Percentiles rank a stretch among this genome's conserved stretches.
Evolutionary conservation across 2,888 invertebrate genomes (phyloP).

Genomic region (Hipparchia semele): DNA sequence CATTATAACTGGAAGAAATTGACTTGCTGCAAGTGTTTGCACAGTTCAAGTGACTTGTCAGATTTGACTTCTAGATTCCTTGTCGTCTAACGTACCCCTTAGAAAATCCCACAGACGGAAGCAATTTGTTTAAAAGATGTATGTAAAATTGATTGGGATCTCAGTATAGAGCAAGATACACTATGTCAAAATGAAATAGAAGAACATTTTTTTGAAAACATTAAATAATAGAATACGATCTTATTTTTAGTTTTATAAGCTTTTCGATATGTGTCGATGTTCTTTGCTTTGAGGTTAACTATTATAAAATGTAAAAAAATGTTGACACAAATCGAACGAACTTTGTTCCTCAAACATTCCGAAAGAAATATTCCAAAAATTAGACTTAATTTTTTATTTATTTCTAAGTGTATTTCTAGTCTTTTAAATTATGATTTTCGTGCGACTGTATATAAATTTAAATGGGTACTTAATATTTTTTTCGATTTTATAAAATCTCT

Average conservation of each 20-base stretch:
- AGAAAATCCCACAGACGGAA: background rate
- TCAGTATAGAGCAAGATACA: background rate
- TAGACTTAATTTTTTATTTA: conserved; percentile 35
- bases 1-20: too few relatives aligned
- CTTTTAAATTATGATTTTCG: conserved; percentile 46
- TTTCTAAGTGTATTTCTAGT: conserved; percentile 41
- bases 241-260: conserved; percentile 18
- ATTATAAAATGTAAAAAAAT: conserved; percentile 38
- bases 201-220: background rate
- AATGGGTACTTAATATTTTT: conserved; percentile 59
- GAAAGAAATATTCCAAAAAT: conserved; percentile 47
- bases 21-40: too few relatives aligned
- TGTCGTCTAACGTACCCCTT: too few relatives aligned
- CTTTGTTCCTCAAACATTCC: conserved; percentile 18
- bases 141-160: background rate
- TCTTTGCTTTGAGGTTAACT: conserved; percentile 41
- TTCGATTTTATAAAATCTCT: conserved; percentile 59
- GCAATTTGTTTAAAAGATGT: background rate
- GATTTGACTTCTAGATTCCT: too few relatives aligned
- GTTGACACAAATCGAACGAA: conserved; percentile 41
- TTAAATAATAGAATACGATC: background rate
- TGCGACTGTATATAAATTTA: conserved; percentile 71
- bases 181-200: background rate
- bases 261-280: conserved; percentile 29
- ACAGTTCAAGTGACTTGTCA: too few relatives aligned